These are phyloP conservation scores for Ryuthela nishihirai DNA, from an alignment of 2,888 invertebrate species.

Conservation along the genomic window DNA sequence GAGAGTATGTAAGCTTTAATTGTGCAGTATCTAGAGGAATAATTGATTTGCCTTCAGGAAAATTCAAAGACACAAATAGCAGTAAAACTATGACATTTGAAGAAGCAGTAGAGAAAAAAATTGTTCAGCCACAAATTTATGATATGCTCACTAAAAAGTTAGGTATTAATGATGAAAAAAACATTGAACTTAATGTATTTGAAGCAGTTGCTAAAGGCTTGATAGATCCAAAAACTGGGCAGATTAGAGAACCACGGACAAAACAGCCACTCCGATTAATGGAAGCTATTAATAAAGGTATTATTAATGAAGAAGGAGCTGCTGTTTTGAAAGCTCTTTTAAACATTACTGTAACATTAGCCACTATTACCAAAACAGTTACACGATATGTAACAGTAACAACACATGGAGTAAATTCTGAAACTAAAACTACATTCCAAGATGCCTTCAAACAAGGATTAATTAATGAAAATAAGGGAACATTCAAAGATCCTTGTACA, in stretches of 20 bases:
- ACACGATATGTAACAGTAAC: slow-evolving; percentile 75
- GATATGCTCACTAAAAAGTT: slow-evolving; percentile 79
- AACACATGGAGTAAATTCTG: slow-evolving; percentile 56
- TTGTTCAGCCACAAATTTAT: slow-evolving; percentile 49
- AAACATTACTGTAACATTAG: slow-evolving; percentile 81
- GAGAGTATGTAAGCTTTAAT: slow-evolving; percentile 72
- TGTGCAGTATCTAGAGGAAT: slow-evolving; percentile 66
- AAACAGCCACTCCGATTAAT: slow-evolving; percentile 41
- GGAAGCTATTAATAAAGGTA: slow-evolving; percentile 40
- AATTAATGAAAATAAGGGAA: slow-evolving; percentile 51
- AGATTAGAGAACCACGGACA: slow-evolving; percentile 43
- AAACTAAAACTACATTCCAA: slow-evolving; percentile 55
- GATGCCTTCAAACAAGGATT: slow-evolving; percentile 52
- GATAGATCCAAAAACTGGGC: slow-evolving; percentile 46
- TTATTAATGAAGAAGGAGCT: slow-evolving; percentile 50
- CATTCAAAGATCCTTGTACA: slow-evolving; percentile 51
- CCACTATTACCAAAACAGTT: slow-evolving; percentile 79
- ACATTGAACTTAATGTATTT: slow-evolving; percentile 73
- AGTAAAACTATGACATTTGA: slow-evolving; percentile 66
- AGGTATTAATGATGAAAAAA: slow-evolving; percentile 65
- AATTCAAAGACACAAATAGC: slow-evolving; percentile 61
- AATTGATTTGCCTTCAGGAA: slow-evolving; percentile 49
- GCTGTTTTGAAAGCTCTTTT: slow-evolving; percentile 76
- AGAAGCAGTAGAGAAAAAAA: slow-evolving; percentile 56
- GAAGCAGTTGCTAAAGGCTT: slow-evolving; percentile 60